Evolutionary conservation across 2,888 invertebrate genomes (phyloP), one percentile per base, ranked within the genome.

Genomic region (Drosophila kambysellisi): DNA sequence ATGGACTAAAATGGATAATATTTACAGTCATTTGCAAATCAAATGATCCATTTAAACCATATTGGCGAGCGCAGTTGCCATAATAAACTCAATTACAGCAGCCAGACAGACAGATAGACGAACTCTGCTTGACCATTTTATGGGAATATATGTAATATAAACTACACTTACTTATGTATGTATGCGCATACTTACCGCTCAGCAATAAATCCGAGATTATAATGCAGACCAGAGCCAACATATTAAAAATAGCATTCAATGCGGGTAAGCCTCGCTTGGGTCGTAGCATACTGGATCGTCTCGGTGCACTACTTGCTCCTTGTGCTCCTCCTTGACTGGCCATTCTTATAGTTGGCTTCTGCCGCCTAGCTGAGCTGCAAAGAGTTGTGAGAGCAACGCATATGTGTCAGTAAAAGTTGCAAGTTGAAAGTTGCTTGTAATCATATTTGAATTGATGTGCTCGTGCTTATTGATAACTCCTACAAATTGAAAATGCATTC

Each of bases 201-300:
- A 91, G 88, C 76, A 92, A 92, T 79, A 92, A 91, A 72, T 93
- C 92, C 37, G 92, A 92, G 70, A 93, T 91, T 72, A 93, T 84
- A 75, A 93, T 91, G 92, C 93, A 93, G 74, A 91, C 89, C 62
- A 92, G 77, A 39, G 90, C 88, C 64, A 93, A 77, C 82, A 92
- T 83, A 87, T 93, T 92, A 83, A 93, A 93, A 86, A 91, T 90
- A 66, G 91, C 88, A 72, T 89, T 80, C 69, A 86, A 81, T 57
- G 81, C 72, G 85, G 88, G 91, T 91, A 92, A 70, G 62, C 78
- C 67, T n/a, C 32, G 57, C 57, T 39, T 71, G 48, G 67, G 52
- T 48, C 70, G 62, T 2, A 32, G 54, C 46, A 39, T 43, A 30
- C 61, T 12, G 30, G 35, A 37, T 60, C 81, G 51, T 33, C 59